Evolutionary conservation across 2,113 vertebrate species (phyloP).

Genomic region (Sinocyclocheilus maitianheensis): DNA sequence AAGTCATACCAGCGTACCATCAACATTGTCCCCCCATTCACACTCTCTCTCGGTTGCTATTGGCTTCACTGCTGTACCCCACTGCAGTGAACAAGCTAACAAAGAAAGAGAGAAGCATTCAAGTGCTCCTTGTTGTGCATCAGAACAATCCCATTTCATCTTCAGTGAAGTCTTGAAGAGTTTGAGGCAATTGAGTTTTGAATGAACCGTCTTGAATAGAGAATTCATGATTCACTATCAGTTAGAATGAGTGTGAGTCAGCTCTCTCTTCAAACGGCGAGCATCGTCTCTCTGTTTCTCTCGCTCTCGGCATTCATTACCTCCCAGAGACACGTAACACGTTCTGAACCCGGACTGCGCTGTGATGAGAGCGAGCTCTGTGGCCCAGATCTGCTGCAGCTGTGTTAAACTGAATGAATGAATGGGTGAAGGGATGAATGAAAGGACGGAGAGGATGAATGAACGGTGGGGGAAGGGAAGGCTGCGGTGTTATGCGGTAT

Average conservation of each 20-base stretch:
- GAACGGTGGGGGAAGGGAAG: conserved; percentile 5
- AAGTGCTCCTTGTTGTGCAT: not conserved
- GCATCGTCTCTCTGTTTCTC: conserved; percentile 3
- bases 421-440: conserved; percentile 16
- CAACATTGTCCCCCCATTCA: not conserved
- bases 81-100: not conserved
- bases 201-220: conserved; percentile 10
- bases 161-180: not conserved
- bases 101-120: not conserved
- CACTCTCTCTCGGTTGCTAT: conserved; percentile 11
- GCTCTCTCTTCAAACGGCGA: not conserved
- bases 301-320: not conserved
- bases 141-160: conserved; percentile 17
- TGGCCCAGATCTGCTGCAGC: not conserved
- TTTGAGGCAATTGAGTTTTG: conserved; percentile 19
- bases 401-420: not conserved
- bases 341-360: not conserved
- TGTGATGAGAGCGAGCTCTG: too few relatives aligned
- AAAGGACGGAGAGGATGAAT: conserved; percentile 31
- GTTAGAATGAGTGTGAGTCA: conserved; percentile 20
- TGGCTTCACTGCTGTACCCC: not conserved
- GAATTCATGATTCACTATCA: conserved; percentile 20
- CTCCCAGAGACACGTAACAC: not conserved
- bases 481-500: conserved; percentile 48
- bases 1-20: not conserved